A percentile compares a stretch with the other conserved stretches of the same genome.
phyloP scores from a whole-genome alignment of 1,140 invertebrate genomes.

The Aphis gossypii region DNA sequence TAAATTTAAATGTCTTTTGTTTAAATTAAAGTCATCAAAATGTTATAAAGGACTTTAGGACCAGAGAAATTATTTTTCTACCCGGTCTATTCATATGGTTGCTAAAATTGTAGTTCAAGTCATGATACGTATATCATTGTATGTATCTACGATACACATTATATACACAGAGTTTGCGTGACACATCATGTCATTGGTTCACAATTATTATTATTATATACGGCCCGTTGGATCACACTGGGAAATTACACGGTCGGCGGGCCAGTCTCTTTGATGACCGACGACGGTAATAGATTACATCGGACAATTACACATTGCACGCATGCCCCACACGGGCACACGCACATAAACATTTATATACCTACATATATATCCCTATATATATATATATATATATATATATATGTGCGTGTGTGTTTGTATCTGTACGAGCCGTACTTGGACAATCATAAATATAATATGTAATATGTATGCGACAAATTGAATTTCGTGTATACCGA shows the following conservation, averaged over 20 bases:
- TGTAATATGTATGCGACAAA: constrained; percentile 32
- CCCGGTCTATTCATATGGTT: not conserved
- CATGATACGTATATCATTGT: not conserved
- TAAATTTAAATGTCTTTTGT: too few relatives aligned
- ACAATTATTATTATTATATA: constrained; percentile 45
- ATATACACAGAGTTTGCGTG: constrained; percentile 20
- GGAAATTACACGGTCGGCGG: constrained; percentile 40
- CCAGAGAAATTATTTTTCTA: not conserved
- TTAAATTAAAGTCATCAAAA: not conserved
- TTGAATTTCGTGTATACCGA: constrained; percentile 33
- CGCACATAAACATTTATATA: not conserved
- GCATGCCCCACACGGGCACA: constrained; percentile 31
- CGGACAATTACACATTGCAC: constrained; percentile 52
- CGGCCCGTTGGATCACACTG: constrained; percentile 25
- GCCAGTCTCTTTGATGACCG: constrained; percentile 38
- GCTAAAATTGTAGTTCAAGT: constrained; percentile 28
- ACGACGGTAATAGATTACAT: constrained; percentile 31
- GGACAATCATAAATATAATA: not conserved
- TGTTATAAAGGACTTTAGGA: not conserved
- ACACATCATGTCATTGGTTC: constrained; percentile 20
- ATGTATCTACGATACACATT: not conserved
- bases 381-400: too few relatives aligned
- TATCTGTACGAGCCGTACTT: not conserved
- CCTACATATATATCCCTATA: too few relatives aligned
- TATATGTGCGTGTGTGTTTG: not conserved